Conservation (phyloP, 1,140 invertebrate species). For the Gonioctena quinquepunctata region DNA sequence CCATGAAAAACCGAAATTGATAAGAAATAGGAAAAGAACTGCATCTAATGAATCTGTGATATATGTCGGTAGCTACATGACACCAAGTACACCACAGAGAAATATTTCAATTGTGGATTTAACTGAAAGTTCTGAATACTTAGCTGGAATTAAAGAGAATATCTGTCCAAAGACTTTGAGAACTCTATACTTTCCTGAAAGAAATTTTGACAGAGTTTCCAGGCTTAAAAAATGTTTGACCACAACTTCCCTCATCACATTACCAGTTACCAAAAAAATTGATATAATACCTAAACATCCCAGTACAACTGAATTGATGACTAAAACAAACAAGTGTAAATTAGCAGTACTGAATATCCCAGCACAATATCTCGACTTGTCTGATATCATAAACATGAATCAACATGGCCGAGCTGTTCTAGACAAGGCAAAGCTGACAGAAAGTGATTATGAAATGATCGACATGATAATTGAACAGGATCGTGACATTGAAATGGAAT, state of each 20-base stretch:
- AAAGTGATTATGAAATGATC: constrained; percentile 10
- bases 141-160: not conserved
- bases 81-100: not conserved
- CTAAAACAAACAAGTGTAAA: not conserved
- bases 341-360: not conserved
- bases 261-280: constrained; percentile 3
- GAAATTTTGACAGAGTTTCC: not conserved
- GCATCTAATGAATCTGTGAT: constrained; percentile 4
- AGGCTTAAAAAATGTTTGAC: not conserved
- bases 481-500: not conserved
- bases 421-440: not conserved
- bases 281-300: not conserved
- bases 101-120: not conserved
- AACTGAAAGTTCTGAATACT: not conserved
- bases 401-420: not conserved
- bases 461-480: constrained; percentile 1
- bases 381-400: not conserved
- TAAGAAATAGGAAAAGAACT: not conserved
- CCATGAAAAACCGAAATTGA: not conserved
- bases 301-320: not conserved
- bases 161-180: not conserved
- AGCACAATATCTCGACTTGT: not conserved
- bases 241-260: constrained; percentile 4
- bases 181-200: constrained; percentile 3
- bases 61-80: not conserved